These are phyloP conservation scores for Phrynocephalus vlangalii DNA, from an alignment of 2,797 vertebrate genomes.

Conservation along the genomic window DNA sequence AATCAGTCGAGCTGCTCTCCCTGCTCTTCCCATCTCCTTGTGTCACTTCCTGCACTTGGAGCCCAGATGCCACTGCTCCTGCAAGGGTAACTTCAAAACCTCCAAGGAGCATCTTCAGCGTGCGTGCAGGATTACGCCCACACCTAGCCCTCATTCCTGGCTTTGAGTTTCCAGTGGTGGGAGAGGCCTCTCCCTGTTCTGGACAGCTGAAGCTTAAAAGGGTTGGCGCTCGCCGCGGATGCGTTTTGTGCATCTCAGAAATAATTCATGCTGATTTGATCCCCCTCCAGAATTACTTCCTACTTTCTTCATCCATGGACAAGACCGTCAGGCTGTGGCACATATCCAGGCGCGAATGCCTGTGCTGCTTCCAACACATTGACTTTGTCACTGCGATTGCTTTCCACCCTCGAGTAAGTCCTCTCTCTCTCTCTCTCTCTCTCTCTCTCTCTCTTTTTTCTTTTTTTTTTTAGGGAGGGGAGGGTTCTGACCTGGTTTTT, in stretches of 20 bases:
- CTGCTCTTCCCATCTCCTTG: neutral
- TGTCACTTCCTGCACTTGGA: neutral
- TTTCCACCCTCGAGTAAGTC: slow-evolving; percentile 96
- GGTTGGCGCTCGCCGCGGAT: neutral
- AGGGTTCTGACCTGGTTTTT: slow-evolving; percentile 10
- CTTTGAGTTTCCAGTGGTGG: neutral
- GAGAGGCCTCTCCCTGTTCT: neutral
- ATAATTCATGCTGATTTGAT: slow-evolving; percentile 47
- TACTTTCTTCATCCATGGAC: slow-evolving; percentile 99
- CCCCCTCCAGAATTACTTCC: slow-evolving; percentile 92
- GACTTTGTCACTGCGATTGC: slow-evolving; percentile 99
- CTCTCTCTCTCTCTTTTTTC: no score
- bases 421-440: neutral
- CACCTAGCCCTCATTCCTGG: neutral
- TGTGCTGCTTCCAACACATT: slow-evolving; percentile 99
- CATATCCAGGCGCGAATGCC: slow-evolving; percentile 98
- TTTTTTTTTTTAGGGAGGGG: neutral
- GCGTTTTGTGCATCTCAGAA: slow-evolving; percentile 14
- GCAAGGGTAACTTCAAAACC: neutral
- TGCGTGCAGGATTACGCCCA: neutral
- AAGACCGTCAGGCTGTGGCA: slow-evolving; percentile 98
- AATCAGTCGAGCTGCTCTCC: neutral
- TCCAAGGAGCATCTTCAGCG: neutral
- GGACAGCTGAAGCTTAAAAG: neutral
- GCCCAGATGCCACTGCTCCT: neutral